phyloP scores from a whole-genome alignment of 2,113 vertebrate species.

The Recurvirostra avosetta region DNA sequence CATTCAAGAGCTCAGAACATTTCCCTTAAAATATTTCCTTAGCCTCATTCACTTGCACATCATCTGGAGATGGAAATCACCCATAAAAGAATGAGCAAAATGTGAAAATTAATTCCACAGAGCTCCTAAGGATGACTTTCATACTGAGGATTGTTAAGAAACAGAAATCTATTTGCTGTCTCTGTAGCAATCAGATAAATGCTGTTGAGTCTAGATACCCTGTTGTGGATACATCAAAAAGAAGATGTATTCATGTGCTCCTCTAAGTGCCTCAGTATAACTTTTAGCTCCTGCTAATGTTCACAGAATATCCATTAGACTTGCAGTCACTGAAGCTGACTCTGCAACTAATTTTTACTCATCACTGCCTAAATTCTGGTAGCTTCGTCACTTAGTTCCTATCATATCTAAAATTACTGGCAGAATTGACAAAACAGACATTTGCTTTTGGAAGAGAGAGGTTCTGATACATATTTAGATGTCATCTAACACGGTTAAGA shows the following conservation, averaged over 20 bases:
- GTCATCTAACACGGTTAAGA: neutral
- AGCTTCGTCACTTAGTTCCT: neutral
- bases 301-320: neutral
- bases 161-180: neutral
- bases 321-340: neutral
- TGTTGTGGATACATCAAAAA: neutral
- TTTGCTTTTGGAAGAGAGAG: neutral
- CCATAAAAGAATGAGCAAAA: neutral
- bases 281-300: neutral
- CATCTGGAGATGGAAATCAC: neutral
- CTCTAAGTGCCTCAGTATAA: neutral
- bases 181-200: neutral
- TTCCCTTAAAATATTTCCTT: neutral
- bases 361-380: neutral
- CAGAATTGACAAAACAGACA: neutral
- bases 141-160: neutral
- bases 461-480: neutral
- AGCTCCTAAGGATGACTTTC: neutral
- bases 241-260: neutral
- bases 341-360: conserved; percentile 18
- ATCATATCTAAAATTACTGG: neutral
- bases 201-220: neutral
- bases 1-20: neutral
- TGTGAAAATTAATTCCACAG: neutral
- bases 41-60: neutral